Base-by-base conservation (phyloP, 2,888 invertebrate species). In the Mimachlamys varia region DNA sequence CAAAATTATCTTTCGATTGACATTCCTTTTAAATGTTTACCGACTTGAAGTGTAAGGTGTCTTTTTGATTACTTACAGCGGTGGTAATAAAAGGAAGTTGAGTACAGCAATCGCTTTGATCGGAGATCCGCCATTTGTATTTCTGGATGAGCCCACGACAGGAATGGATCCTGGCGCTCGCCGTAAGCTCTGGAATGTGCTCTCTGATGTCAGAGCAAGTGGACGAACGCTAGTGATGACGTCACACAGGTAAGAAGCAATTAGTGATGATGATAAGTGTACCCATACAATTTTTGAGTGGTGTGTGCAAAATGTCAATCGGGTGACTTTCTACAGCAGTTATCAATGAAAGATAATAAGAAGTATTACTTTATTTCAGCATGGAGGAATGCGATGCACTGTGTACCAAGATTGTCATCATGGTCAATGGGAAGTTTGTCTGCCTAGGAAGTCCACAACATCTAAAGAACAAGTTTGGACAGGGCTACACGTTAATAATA, bases 381-480 rank as follows among this genome's bases (percentile, higher is more conserved):
- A 98, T 98, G 98, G 98, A 98, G 96, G 98, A 98, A 97, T 98
- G 98, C 97, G 98, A 98, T 95, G 98, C 98, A 87, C 97, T 98
- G 37, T 98, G 98, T 96, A 97, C 97, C 89, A 97, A 98, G 92
- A 97, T 98, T 93, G 98, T 98, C 0, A 98, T 98, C 92, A 98
- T 98, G 98, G 97, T 98, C 0, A 97, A 97, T 92, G 98, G 98
- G 0, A 97, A 97, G 94, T 97, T 98, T 94, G 97, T 98, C 92
- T 98, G 98, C 95, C 97, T 98, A 89, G 98, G 98, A 89, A 97
- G 97, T 91, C 97, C 98, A 92, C 98, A 98, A 92, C 98, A 98
- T 92, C 97, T 98, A 94, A 98, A 98, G 95, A 97, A 98, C 91
- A 97, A 97, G 90, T 98, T 98, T 96, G 98, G 98, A 4, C 97